phyloP scores from a whole-genome alignment of 2,113 vertebrate species.

The Ibidorhyncha struthersii region DNA sequence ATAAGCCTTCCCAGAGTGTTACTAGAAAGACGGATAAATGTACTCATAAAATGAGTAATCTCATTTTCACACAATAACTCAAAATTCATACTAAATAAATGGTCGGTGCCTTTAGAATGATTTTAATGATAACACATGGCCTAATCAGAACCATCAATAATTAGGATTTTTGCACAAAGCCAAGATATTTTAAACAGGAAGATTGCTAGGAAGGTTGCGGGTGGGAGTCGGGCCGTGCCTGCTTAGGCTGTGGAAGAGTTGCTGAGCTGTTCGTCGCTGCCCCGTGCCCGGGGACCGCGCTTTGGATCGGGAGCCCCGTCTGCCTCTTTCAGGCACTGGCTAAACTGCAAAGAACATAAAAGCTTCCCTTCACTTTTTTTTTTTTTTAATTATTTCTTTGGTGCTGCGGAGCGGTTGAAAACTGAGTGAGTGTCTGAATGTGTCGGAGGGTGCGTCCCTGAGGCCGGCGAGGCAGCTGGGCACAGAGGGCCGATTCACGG shows the following conservation, averaged over 20 bases:
- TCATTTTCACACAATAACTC: neutral
- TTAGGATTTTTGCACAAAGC: neutral
- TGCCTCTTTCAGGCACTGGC: neutral
- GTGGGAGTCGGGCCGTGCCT: rapidly evolving
- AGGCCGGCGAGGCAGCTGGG: constrained; percentile 34
- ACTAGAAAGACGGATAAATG: neutral
- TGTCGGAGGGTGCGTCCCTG: neutral
- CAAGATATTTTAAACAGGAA: neutral
- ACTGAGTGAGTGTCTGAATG: neutral
- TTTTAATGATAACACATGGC: neutral
- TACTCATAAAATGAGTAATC: neutral
- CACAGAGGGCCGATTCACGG: constrained; percentile 25
- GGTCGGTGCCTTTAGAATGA: neutral
- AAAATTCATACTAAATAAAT: neutral
- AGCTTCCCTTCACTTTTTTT: neutral
- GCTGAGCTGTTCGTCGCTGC: neutral
- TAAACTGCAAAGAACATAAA: neutral
- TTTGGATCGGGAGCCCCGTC: neutral
- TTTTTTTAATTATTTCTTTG: neutral
- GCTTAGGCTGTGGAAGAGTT: neutral
- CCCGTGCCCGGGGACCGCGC: rapidly evolving
- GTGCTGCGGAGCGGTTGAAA: neutral
- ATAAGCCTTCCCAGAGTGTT: neutral
- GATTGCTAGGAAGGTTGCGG: neutral
- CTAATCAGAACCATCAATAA: neutral